Conservation (phyloP, 2,113 vertebrate species). For the Crocuta crocuta region DNA sequence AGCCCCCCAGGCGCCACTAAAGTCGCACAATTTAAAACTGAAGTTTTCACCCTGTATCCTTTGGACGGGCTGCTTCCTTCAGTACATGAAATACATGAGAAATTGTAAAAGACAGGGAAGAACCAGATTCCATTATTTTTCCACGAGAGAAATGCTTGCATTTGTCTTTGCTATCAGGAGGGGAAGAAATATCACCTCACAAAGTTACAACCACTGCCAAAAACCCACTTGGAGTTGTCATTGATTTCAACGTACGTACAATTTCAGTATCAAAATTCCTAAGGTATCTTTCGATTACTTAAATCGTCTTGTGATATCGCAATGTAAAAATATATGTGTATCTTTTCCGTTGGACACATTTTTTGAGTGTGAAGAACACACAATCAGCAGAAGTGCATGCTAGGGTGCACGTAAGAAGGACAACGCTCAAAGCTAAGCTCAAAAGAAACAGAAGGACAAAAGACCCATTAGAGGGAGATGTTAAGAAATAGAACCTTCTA, state of each 20-base stretch:
- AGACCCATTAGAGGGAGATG: slow-evolving; percentile 73
- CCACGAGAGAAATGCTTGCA: neutral
- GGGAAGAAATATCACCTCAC: slow-evolving; percentile 16
- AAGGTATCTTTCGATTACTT: slow-evolving; percentile 75
- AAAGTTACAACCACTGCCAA: slow-evolving; percentile 83
- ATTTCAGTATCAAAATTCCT: slow-evolving; percentile 75
- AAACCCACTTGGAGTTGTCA: slow-evolving; percentile 76
- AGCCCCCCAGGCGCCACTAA: no score
- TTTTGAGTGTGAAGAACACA: slow-evolving; percentile 73
- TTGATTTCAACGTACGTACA: slow-evolving; percentile 70
- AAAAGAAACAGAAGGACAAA: slow-evolving; percentile 75
- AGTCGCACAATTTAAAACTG: neutral
- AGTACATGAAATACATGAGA: neutral
- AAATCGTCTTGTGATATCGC: slow-evolving; percentile 66
- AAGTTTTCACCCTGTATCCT: neutral
- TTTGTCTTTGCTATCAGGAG: neutral
- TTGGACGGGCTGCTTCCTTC: neutral
- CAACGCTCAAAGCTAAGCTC: slow-evolving; percentile 70
- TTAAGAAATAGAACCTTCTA: slow-evolving; percentile 67
- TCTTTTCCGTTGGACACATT: slow-evolving; percentile 66
- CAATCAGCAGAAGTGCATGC: slow-evolving; percentile 68
- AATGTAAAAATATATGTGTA: slow-evolving; percentile 75
- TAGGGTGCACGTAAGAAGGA: slow-evolving; percentile 74
- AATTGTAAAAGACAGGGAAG: slow-evolving; percentile 47
- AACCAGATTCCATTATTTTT: neutral